Conservation (phyloP, 2,797 vertebrate genomes). For the Chelon auratus region DNA sequence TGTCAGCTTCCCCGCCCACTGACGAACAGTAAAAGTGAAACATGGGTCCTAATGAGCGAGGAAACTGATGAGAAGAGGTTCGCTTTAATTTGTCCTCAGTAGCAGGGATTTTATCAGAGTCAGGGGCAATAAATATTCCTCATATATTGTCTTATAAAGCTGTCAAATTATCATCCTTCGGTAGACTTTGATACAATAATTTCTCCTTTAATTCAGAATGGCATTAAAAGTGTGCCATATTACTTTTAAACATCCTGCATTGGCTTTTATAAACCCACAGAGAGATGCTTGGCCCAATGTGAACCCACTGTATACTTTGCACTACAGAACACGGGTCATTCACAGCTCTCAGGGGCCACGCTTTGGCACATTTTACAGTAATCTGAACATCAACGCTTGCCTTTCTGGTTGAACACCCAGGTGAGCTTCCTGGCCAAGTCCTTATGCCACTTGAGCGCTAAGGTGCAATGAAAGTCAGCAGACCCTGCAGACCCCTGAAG, state of each 20-base stretch:
- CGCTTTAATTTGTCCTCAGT: constrained; percentile 8
- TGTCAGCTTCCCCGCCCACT: constrained; percentile 28
- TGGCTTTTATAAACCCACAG: constrained; percentile 55
- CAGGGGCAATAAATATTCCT: constrained; percentile 5
- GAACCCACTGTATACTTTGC: constrained; percentile 40
- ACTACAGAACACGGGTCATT: constrained; percentile 38
- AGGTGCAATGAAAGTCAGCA: constrained; percentile 56
- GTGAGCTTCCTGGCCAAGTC: constrained; percentile 41
- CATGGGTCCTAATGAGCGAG: constrained; percentile 10
- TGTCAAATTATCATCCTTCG: constrained; percentile 19
- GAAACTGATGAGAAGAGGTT: constrained; percentile 11
- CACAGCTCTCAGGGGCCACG: constrained; percentile 52
- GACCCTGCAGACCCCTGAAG: constrained; percentile 31
- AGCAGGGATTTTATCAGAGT: constrained; percentile 1
- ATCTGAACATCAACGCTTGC: constrained; percentile 56
- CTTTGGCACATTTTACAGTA: constrained; percentile 43
- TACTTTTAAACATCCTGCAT: constrained; percentile 27
- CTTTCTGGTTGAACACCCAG: constrained; percentile 59
- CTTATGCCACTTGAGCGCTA: constrained; percentile 54
- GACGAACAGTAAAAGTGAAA: constrained; percentile 45
- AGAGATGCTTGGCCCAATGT: constrained; percentile 28
- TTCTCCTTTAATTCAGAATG: constrained; percentile 11
- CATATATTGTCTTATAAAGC: constrained; percentile 20
- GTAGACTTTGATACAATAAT: constrained; percentile 1
- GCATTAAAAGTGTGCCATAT: constrained; percentile 4